A percentile compares a stretch with the other conserved stretches of the same genome.
Evolutionary conservation across 2,888 invertebrate species (phyloP).

Genomic region (Imbricaverruca yamaguchii): DNA sequence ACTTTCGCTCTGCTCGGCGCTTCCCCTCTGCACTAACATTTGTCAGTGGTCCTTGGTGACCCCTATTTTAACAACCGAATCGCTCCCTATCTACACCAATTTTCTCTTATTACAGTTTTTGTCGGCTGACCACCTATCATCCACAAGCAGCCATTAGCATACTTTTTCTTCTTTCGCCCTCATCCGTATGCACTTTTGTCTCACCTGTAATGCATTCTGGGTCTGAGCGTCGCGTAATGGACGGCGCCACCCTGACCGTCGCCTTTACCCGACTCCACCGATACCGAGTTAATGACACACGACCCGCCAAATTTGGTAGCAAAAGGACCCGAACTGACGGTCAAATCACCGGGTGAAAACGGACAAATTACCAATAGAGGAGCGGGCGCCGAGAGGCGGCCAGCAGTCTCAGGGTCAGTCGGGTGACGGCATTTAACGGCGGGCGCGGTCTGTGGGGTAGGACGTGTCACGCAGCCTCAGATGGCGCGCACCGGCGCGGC

Average conservation of each 20-base stretch:
- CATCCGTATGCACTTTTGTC: not conserved
- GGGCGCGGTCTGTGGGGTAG: not conserved
- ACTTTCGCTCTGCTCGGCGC: no score
- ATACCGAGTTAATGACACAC: not conserved
- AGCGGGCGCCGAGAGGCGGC: not conserved
- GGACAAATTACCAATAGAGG: constrained; percentile 9
- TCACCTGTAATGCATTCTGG: not conserved
- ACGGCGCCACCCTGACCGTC: not conserved
- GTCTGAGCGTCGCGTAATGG: not conserved
- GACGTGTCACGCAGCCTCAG: no score
- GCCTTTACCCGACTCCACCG: not conserved
- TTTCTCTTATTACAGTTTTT: constrained; percentile 13
- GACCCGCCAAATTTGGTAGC: not conserved
- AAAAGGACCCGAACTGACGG: not conserved
- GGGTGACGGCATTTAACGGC: not conserved
- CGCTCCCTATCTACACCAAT: not conserved
- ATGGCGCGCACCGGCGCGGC: no score
- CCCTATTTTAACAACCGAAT: not conserved
- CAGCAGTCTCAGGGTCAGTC: not conserved
- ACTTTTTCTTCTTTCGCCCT: not conserved
- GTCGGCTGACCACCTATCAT: constrained; percentile 9
- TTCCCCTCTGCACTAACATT: no score
- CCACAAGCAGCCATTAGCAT: constrained; percentile 9
- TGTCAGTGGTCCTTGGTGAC: not conserved
- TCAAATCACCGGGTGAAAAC: not conserved